phyloP scores from a whole-genome alignment of 2,113 vertebrate species.

The Bos javanicus region DNA sequence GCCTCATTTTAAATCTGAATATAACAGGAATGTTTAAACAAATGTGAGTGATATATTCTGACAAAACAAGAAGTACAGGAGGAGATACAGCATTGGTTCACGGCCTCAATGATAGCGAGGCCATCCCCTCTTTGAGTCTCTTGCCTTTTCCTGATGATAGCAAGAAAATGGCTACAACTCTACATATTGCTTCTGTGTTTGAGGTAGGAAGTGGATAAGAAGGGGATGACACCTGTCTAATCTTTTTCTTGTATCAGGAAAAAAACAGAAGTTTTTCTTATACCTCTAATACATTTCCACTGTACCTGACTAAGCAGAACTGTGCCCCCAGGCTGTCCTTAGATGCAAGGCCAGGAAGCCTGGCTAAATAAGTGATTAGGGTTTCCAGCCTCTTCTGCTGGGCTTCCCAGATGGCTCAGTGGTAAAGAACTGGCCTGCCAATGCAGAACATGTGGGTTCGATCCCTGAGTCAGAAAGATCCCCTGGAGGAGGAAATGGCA shows the following conservation, averaged over 20 bases:
- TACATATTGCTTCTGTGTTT: not conserved
- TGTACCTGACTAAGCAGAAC: not conserved
- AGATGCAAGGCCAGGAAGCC: not conserved
- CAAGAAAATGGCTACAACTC: not conserved
- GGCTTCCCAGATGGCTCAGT: not conserved
- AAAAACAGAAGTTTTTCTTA: not conserved
- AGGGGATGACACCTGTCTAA: not conserved
- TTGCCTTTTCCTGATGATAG: not conserved
- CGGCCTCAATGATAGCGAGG: not conserved
- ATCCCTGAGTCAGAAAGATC: not conserved
- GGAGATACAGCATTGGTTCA: not conserved
- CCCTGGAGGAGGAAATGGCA: not conserved
- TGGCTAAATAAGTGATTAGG: not conserved
- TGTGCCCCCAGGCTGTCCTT: not conserved
- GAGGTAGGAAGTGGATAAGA: not conserved
- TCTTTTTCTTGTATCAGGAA: not conserved
- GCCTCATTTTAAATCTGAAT: not conserved
- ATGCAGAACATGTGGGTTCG: not conserved
- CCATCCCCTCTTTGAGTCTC: not conserved
- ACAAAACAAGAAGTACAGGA: not conserved
- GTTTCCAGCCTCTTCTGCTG: not conserved
- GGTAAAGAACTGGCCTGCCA: not conserved
- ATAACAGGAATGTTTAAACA: not conserved
- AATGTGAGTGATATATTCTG: not conserved
- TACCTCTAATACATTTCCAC: not conserved